phyloP scores from a whole-genome alignment of 2,113 vertebrate genomes.

The Hippocampus zosterae region DNA sequence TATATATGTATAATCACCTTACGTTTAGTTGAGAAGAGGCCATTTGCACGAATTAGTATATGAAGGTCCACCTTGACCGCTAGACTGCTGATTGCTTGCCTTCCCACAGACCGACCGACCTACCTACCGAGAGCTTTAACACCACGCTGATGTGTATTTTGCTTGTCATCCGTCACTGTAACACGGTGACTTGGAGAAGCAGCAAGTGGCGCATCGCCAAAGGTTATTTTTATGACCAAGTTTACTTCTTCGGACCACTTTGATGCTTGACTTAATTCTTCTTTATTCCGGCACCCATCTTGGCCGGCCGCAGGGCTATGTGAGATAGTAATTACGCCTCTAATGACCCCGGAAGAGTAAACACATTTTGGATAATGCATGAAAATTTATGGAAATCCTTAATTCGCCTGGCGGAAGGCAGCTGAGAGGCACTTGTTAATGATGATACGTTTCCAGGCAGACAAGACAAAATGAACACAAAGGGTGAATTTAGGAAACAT shows the following conservation, averaged over 20 bases:
- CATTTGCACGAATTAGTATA: slow-evolving; percentile 7
- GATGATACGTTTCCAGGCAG: slow-evolving; percentile 45
- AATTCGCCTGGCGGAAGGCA: slow-evolving; percentile 57
- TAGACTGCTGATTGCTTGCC: too few relatives aligned
- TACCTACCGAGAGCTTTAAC: background rate
- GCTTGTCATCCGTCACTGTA: background rate
- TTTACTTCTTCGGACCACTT: background rate
- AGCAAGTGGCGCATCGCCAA: background rate
- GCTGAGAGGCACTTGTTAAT: slow-evolving; percentile 61
- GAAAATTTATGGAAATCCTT: slow-evolving; percentile 73
- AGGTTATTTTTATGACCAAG: background rate
- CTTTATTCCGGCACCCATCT: slow-evolving; percentile 17
- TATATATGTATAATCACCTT: background rate
- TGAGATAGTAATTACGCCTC: slow-evolving; percentile 61
- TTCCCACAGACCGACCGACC: background rate
- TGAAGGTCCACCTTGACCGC: slow-evolving; percentile 2
- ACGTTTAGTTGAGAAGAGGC: background rate
- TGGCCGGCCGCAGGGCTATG: slow-evolving; percentile 37
- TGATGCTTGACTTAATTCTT: slow-evolving; percentile 7
- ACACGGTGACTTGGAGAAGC: background rate
- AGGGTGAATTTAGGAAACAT: slow-evolving; percentile 9
- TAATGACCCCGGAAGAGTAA: slow-evolving; percentile 70
- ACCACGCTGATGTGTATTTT: too few relatives aligned
- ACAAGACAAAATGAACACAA: slow-evolving; percentile 9
- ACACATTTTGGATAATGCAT: slow-evolving; percentile 71